Evolutionary conservation across 2,113 vertebrate genomes (phyloP), one percentile per base, ranked within the genome.

Genomic region (Nycticryphes semicollaris): DNA sequence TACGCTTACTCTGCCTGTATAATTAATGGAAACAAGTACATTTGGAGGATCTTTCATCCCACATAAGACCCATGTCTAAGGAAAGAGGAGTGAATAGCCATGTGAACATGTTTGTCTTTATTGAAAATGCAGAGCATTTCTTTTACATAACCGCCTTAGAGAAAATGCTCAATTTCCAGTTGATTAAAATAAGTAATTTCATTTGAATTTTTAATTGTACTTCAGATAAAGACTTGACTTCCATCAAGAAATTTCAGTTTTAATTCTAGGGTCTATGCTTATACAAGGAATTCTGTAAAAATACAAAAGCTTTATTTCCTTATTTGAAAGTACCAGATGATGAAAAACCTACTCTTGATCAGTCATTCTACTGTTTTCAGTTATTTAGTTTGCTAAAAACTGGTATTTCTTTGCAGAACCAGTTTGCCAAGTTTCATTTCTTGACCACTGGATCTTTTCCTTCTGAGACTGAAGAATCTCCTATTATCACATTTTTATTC

Each of bases 401-500:
- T 1, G 1, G 1, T 77, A n/a, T 37, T 63, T 79, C 11, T 87
- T 88, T 59, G 3, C 7, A 78, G 33, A 87, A 78, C 8, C 37
- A 21, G 4, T 66, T 87, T 93, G 22, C 17, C 10, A 81, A 47
- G 23, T 75, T 89, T 77, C 43, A 74, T 18, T 82, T 47, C 33
- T 2, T 43, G 75, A 43, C 27, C 35, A 35, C 27, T 43, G 14
- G 14, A 69, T 83, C 70, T 87, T 87, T 90, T 90, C 39, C 12
- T 87, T 93, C 69, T 89, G 79, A 85, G 62, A 84, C 39, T 51
- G 24, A 82, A 63, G 66, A 85, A 94, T 69, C 33, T 63, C 87
- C n/a, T 94, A 48, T 67, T 64, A 87, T 19, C 64, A 85, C 30
- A 64, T 72, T 94, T 96, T 91, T 90, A 93, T 91, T 91, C 51